Percentiles rank a stretch among this genome's conserved stretches.
These are phyloP conservation scores for Protonemura montana DNA, from an alignment of 2,888 invertebrate species.

Conservation along the genomic window DNA sequence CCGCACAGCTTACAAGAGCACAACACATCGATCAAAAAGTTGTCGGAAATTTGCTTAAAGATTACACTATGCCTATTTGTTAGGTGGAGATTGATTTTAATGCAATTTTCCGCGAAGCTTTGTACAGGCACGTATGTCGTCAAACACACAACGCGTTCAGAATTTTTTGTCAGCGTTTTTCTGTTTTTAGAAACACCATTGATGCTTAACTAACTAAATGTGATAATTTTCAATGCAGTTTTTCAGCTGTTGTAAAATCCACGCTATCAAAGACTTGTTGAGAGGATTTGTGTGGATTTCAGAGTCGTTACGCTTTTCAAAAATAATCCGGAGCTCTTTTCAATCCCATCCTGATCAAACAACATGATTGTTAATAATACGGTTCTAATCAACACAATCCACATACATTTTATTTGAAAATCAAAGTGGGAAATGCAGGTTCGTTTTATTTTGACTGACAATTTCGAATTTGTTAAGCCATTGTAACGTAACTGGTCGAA, in stretches of 20 bases:
- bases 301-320: too few species aligned
- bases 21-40: conserved; percentile 37
- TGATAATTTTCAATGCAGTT: too few species aligned
- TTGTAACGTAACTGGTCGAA: too few species aligned
- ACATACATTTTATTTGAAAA: too few species aligned
- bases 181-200: background rate
- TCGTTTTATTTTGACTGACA: too few species aligned
- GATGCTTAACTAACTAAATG: background rate
- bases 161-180: background rate
- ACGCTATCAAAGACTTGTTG: background rate
- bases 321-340: too few species aligned
- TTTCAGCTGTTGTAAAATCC: too few species aligned
- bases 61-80: conserved; percentile 5
- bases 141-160: background rate
- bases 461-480: too few species aligned
- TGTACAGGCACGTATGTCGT: background rate
- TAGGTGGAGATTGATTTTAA: conserved; percentile 12
- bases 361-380: too few species aligned
- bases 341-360: too few species aligned
- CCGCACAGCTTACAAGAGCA: background rate
- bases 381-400: too few species aligned
- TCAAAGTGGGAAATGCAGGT: too few species aligned
- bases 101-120: background rate
- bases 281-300: background rate
- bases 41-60: conserved; percentile 32